Evolutionary conservation across 2,888 invertebrate species (phyloP).

Genomic region (Microchrysa polita): DNA sequence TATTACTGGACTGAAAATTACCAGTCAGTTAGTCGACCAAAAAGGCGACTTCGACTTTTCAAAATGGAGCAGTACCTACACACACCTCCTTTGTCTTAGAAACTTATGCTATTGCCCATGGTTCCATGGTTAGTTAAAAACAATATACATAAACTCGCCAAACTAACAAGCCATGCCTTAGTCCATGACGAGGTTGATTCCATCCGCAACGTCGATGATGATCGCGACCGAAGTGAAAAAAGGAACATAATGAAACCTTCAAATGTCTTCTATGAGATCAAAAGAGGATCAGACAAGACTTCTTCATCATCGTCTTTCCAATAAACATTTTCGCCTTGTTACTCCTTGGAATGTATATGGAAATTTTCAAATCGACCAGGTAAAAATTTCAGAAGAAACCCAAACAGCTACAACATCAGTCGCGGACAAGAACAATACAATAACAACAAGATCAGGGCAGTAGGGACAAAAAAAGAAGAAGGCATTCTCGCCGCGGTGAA

Average conservation of each 20-base stretch:
- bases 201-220: too few relatives aligned
- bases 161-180: too few relatives aligned
- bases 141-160: too few relatives aligned
- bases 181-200: too few relatives aligned
- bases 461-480: slow-evolving; percentile 14
- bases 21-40: slow-evolving; percentile 1
- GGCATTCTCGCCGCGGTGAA: too few relatives aligned
- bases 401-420: slow-evolving; percentile 17
- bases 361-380: slow-evolving; percentile 36
- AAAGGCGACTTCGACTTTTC: background rate
- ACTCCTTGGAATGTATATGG: slow-evolving; percentile 38
- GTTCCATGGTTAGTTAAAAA: too few relatives aligned
- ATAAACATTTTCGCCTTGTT: slow-evolving; percentile 40
- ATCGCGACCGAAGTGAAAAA: background rate
- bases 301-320: slow-evolving; percentile 37
- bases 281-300: slow-evolving; percentile 32
- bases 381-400: background rate
- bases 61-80: slow-evolving; percentile 11
- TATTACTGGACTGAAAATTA: background rate
- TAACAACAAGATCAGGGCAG: slow-evolving; percentile 32
- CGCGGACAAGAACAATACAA: slow-evolving; percentile 15
- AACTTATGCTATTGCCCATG: background rate
- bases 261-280: slow-evolving; percentile 25
- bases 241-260: background rate
- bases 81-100: background rate